Conservation (phyloP, 1,140 invertebrate species). For the Ephestia elutella region DNA sequence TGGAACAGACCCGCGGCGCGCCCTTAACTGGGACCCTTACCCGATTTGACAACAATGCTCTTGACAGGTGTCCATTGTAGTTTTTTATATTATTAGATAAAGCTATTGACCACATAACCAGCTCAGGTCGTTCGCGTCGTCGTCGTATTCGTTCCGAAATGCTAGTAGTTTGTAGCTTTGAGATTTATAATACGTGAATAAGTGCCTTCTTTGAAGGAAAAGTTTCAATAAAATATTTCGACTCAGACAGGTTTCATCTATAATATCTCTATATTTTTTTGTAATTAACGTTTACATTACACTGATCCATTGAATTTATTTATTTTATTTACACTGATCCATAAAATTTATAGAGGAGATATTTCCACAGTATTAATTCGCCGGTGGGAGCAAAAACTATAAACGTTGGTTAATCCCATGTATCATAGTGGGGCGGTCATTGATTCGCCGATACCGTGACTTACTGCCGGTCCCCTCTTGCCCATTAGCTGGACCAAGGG, state of each 20-base stretch:
- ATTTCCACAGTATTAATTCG: slow-evolving; percentile 68
- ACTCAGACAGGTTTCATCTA: no score
- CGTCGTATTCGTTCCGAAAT: no score
- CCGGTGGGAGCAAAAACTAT: slow-evolving; percentile 61
- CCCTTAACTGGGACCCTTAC: slow-evolving; percentile 44
- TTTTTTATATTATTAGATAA: slow-evolving; percentile 19
- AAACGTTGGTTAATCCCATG: slow-evolving; percentile 59
- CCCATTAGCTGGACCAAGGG: slow-evolving; percentile 5
- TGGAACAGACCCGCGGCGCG: slow-evolving; percentile 39
- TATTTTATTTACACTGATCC: not conserved
- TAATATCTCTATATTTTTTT: no score
- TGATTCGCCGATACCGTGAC: slow-evolving; percentile 67
- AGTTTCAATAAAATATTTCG: no score
- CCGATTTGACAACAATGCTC: slow-evolving; percentile 48
- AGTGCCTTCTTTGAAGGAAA: no score
- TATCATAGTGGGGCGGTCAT: slow-evolving; percentile 66
- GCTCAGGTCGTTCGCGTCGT: no score
- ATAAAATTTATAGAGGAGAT: slow-evolving; percentile 40
- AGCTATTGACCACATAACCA: not conserved
- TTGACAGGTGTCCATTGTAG: slow-evolving; percentile 52
- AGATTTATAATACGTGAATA: no score
- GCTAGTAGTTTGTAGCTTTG: no score
- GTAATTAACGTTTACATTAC: no score
- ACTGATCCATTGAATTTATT: no score
- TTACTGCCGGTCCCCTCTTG: slow-evolving; percentile 34